phyloP scores from a whole-genome alignment of 64 coral and sea anemone species.

The Dendrophyllia cribrosa region DNA sequence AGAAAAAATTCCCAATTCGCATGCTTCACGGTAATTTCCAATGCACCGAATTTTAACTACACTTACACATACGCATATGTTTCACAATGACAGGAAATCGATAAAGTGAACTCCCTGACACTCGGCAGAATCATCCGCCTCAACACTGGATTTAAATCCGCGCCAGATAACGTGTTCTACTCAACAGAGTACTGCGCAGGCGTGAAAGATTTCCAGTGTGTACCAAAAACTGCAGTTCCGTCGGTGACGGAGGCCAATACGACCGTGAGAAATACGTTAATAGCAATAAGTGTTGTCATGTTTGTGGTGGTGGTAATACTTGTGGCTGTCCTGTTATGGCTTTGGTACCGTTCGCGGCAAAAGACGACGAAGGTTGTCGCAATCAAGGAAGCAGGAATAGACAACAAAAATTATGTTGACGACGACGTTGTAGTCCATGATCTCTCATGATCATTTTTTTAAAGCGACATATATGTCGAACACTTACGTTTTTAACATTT shows the following conservation, averaged over 20 bases:
- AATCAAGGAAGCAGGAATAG: background rate
- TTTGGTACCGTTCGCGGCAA: background rate
- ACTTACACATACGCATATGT: background rate
- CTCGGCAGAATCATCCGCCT: constrained; percentile 75
- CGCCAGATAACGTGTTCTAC: constrained; percentile 81
- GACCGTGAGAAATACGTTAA: background rate
- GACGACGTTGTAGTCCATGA: background rate
- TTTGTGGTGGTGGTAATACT: background rate
- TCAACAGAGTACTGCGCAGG: constrained; percentile 67
- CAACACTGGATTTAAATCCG: constrained; percentile 69
- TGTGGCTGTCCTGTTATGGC: background rate
- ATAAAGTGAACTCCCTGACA: constrained; percentile 73
- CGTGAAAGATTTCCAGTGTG: constrained; percentile 67
- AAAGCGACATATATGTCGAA: background rate
- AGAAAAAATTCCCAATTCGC: too few relatives aligned
- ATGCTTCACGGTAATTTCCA: too few relatives aligned
- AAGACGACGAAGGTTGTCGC: background rate
- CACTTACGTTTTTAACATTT: background rate
- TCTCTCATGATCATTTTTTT: background rate
- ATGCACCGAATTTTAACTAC: too few relatives aligned
- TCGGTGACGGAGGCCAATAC: background rate
- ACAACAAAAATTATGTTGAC: background rate
- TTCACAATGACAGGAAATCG: constrained; percentile 59
- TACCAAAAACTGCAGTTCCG: background rate
- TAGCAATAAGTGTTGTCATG: background rate